Conservation (phyloP, 2,888 invertebrate species). For the Idaea aversata region DNA sequence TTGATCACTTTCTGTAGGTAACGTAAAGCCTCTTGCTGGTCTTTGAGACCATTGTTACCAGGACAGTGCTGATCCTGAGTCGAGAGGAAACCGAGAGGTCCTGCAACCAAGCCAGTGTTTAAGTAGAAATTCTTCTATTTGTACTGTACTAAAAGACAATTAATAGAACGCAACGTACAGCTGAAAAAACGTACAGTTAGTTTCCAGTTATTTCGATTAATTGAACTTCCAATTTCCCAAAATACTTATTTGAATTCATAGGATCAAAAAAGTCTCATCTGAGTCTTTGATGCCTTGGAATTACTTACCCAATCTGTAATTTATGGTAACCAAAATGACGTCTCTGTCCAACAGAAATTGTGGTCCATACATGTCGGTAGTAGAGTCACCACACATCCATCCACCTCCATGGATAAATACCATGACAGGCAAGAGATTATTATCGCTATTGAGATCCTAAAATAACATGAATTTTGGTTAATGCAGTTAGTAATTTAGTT, state of each 20-base stretch:
- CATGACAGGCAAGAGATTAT: slow-evolving; percentile 82
- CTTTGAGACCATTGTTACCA: slow-evolving; percentile 85
- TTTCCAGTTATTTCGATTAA: too few species aligned
- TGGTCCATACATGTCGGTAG: slow-evolving; percentile 85
- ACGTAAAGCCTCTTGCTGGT: slow-evolving; percentile 81
- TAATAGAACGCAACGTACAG: too few species aligned
- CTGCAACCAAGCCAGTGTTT: slow-evolving; percentile 41
- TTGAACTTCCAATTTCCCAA: too few species aligned
- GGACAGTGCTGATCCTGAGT: slow-evolving; percentile 83
- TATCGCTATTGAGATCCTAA: slow-evolving; percentile 40
- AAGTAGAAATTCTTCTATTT: slow-evolving; percentile 9
- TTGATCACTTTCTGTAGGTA: slow-evolving; percentile 83
- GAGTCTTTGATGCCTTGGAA: too few species aligned
- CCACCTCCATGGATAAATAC: slow-evolving; percentile 88
- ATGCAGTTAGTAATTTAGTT: too few species aligned
- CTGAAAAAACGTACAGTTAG: too few species aligned
- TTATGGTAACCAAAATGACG: slow-evolving; percentile 84
- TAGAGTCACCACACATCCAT: slow-evolving; percentile 86
- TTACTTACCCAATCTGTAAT: slow-evolving; percentile 85
- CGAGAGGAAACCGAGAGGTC: slow-evolving; percentile 84
- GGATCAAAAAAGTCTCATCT: too few species aligned
- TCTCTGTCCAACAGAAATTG: slow-evolving; percentile 85
- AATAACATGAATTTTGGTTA: slow-evolving; percentile 7
- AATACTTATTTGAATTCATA: too few species aligned
- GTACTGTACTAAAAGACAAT: too few species aligned